Evolutionary conservation across 2,888 invertebrate genomes (phyloP).

Genomic region (Drosophila tripunctata): DNA sequence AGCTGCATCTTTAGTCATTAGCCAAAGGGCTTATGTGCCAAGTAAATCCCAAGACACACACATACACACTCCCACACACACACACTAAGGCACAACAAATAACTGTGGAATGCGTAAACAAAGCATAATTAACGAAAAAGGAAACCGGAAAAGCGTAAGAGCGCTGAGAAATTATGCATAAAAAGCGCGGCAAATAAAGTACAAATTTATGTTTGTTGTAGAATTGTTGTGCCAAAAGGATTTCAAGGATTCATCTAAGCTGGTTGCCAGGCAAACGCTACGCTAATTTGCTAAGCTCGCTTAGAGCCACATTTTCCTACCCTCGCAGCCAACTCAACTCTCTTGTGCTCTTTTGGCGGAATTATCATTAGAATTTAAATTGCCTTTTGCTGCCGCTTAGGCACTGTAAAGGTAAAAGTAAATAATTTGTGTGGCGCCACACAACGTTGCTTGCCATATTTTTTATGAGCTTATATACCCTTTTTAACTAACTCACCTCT

Average conservation of each 20-base stretch:
- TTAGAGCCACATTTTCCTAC: slow-evolving; percentile 48
- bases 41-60: slow-evolving; percentile 19
- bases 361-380: slow-evolving; percentile 79
- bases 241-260: slow-evolving; percentile 10
- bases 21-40: slow-evolving; percentile 14
- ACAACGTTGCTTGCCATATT: slow-evolving; percentile 68
- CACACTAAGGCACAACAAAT: slow-evolving; percentile 29
- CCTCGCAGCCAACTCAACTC: too few species aligned
- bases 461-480: slow-evolving; percentile 71
- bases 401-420: slow-evolving; percentile 48
- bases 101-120: slow-evolving; percentile 60
- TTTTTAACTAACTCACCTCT: too few species aligned
- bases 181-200: slow-evolving; percentile 66
- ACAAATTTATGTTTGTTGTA: slow-evolving; percentile 66
- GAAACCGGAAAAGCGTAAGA: slow-evolving; percentile 30
- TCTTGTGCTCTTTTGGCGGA: slow-evolving; percentile 60
- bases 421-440: slow-evolving; percentile 69
- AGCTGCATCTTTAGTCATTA: slow-evolving; percentile 41
- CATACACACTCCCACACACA: slow-evolving; percentile 12
- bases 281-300: slow-evolving; percentile 73
- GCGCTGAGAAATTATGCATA: slow-evolving; percentile 68
- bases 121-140: slow-evolving; percentile 63
- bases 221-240: slow-evolving; percentile 33
- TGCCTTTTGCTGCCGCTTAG: slow-evolving; percentile 63
- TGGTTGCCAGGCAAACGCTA: slow-evolving; percentile 58